Evolutionary conservation across 2,888 invertebrate genomes (phyloP).

Genomic region (Meganola albula): DNA sequence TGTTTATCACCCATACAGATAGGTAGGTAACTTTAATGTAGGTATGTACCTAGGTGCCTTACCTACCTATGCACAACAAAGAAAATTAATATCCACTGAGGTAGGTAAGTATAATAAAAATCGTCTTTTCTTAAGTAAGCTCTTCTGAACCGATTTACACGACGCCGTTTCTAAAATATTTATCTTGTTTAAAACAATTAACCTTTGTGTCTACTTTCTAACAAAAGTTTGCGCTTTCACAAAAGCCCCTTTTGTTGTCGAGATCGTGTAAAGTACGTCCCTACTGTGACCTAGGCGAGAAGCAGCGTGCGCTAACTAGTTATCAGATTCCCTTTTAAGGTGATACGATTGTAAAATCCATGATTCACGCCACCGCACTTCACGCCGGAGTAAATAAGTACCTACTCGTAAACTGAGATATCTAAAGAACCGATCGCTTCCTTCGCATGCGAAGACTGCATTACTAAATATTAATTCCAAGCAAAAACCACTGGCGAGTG

Average conservation of each 20-base stretch:
- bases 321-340: slow-evolving; percentile 24
- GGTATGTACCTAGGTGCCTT: no score
- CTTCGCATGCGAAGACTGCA: slow-evolving; percentile 55
- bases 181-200: slow-evolving; percentile 28
- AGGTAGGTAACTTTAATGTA: no score
- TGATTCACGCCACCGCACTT: slow-evolving; percentile 36
- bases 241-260: slow-evolving; percentile 23
- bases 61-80: no score
- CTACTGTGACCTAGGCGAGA: slow-evolving; percentile 14
- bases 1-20: no score
- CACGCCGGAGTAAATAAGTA: slow-evolving; percentile 46
- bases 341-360: slow-evolving; percentile 25
- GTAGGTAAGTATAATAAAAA: no score
- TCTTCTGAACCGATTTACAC: no score
- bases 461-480: slow-evolving; percentile 63
- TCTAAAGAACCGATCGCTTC: slow-evolving; percentile 51
- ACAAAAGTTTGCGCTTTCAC: slow-evolving; percentile 24
- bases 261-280: slow-evolving; percentile 15
- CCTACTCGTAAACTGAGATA: slow-evolving; percentile 45
- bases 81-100: no score
- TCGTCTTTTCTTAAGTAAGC: no score
- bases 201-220: slow-evolving; percentile 18
- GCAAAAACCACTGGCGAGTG: slow-evolving; percentile 45
- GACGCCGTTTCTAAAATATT: no score
- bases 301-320: slow-evolving; percentile 26